Evolutionary conservation across 2,113 vertebrate genomes (phyloP).

Genomic region (Oceanites oceanicus): DNA sequence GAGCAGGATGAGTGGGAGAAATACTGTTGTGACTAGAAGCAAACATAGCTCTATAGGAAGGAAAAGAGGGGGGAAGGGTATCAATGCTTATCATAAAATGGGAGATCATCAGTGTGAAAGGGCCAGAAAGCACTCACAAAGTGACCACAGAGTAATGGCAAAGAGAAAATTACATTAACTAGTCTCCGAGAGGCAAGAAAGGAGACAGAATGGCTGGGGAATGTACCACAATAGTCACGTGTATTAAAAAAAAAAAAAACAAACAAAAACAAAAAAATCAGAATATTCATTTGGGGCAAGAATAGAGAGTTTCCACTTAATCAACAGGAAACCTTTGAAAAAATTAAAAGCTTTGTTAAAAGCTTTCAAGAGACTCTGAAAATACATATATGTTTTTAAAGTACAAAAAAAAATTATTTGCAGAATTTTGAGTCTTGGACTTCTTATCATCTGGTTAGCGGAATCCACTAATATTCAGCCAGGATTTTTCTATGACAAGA

Average conservation of each 20-base stretch:
- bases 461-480: not conserved
- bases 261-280: not conserved
- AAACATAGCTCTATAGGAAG: not conserved
- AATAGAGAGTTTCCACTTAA: not conserved
- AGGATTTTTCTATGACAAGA: constrained; percentile 6
- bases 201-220: not conserved
- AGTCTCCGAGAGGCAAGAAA: not conserved
- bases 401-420: not conserved
- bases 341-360: not conserved
- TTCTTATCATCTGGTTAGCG: not conserved
- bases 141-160: not conserved
- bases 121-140: not conserved
- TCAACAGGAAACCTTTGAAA: not conserved
- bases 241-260: not conserved
- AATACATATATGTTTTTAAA: not conserved
- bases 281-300: not conserved
- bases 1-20: not conserved
- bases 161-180: not conserved
- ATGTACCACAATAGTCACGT: not conserved
- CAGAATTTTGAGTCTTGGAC: not conserved
- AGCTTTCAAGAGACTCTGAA: not conserved
- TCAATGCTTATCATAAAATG: not conserved
- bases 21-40: not conserved
- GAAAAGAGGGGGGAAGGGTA: not conserved
- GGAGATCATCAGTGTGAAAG: not conserved